Evolutionary conservation across 2,797 vertebrate species (phyloP).

Genomic region (Anniella stebbinsi): DNA sequence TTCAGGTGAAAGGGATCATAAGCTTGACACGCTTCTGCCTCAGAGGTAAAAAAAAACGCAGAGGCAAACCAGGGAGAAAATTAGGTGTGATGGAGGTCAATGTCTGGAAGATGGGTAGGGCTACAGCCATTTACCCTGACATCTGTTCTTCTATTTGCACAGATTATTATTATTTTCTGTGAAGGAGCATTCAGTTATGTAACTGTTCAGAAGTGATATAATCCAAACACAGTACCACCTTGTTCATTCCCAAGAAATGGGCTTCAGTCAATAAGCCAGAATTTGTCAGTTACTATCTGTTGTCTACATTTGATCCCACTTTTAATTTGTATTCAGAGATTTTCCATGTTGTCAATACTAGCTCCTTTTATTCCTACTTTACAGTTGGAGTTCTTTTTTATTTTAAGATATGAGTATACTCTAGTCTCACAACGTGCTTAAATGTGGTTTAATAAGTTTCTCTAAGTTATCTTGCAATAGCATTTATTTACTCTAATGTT

Average conservation of each 20-base stretch:
- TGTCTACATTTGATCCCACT: not conserved
- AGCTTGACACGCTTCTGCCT: too few relatives aligned
- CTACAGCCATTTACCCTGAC: not conserved
- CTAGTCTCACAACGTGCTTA: not conserved
- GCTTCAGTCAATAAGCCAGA: not conserved
- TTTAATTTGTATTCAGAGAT: not conserved
- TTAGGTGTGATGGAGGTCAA: too few relatives aligned
- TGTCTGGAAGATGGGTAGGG: too few relatives aligned
- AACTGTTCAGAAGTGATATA: not conserved
- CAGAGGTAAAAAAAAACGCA: too few relatives aligned
- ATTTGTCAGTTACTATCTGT: not conserved
- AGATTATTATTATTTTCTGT: not conserved
- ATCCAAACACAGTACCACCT: not conserved
- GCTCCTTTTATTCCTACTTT: not conserved
- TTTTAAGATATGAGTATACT: not conserved
- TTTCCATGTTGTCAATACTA: not conserved
- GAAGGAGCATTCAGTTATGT: not conserved
- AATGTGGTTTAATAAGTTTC: not conserved
- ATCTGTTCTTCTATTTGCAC: not conserved
- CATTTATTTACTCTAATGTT: constrained; percentile 33
- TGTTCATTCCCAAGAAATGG: not conserved
- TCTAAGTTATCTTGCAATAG: constrained; percentile 19
- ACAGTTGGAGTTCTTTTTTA: not conserved
- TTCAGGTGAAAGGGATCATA: too few relatives aligned
- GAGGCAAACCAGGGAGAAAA: too few relatives aligned